Percentiles rank a stretch among this genome's conserved stretches.
These are phyloP conservation scores for Dryocosmus kuriphilus DNA, from an alignment of 2,888 invertebrate genomes.

Conservation along the genomic window DNA sequence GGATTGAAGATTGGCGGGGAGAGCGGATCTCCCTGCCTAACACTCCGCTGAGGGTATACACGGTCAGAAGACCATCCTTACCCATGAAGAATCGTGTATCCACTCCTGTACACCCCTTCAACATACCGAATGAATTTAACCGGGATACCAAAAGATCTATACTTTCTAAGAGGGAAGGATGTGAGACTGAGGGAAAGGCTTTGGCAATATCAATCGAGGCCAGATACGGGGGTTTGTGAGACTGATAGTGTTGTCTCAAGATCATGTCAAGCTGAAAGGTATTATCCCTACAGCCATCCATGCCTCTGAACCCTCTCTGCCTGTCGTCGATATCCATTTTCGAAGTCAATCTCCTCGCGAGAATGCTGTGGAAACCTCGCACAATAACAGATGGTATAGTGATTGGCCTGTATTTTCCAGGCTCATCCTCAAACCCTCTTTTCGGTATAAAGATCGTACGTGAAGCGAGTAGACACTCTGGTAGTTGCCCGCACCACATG, in stretches of 20 bases:
- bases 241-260: conserved; percentile 40
- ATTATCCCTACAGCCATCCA: conserved; percentile 44
- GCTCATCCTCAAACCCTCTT: not conserved
- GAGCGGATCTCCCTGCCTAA: conserved; percentile 42
- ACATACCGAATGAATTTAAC: not conserved
- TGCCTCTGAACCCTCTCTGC: conserved; percentile 53
- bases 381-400: conserved; percentile 50
- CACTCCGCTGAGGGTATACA: not conserved
- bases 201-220: conserved; percentile 54
- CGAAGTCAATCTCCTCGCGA: conserved; percentile 46
- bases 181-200: no score
- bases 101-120: not conserved
- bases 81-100: not conserved
- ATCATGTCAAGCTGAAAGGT: conserved; percentile 45
- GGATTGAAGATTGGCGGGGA: no score
- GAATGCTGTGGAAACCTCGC: conserved; percentile 54
- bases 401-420: no score
- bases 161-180: not conserved
- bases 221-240: conserved; percentile 47
- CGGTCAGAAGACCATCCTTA: not conserved
- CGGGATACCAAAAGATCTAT: not conserved
- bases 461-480: conserved; percentile 62
- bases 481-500: conserved; percentile 30
- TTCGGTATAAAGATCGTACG: conserved; percentile 52
- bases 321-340: conserved; percentile 53